Conservation (phyloP, 2,888 invertebrate genomes). For the Patella depressa region DNA sequence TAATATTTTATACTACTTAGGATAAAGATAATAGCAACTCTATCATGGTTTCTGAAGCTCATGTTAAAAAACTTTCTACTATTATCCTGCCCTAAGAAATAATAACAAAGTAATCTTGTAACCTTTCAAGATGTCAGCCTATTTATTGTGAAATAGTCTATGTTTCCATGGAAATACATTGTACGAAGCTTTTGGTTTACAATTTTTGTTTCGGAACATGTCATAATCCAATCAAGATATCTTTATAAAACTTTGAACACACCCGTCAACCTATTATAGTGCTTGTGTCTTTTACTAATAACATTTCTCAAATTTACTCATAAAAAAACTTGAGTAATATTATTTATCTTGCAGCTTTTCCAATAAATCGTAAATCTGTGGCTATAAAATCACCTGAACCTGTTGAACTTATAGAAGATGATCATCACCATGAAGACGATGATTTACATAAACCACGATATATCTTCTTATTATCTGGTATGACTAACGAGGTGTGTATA, state of each 20-base stretch:
- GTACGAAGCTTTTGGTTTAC: neutral
- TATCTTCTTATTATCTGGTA: constrained; percentile 66
- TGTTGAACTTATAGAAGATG: constrained; percentile 42
- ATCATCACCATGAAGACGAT: constrained; percentile 30
- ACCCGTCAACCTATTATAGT: no score
- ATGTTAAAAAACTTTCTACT: no score
- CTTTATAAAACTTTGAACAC: no score
- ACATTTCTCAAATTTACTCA: no score
- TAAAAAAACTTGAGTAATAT: no score
- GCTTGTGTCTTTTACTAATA: no score
- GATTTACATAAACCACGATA: constrained; percentile 22
- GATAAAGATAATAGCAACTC: no score
- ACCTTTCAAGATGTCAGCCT: neutral
- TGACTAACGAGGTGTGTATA: constrained; percentile 54
- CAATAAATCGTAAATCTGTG: constrained; percentile 39
- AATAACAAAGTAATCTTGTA: no score
- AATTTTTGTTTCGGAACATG: neutral
- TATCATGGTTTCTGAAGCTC: no score
- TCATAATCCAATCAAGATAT: neutral
- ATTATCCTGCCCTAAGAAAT: no score
- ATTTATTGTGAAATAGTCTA: neutral
- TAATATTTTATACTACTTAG: constrained; percentile 15
- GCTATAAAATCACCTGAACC: constrained; percentile 49
- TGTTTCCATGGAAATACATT: no score
- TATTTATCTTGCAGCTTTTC: constrained; percentile 49